Percentiles rank a stretch among this genome's conserved stretches.
These are phyloP conservation scores for Hermaeophaga mercurialis DNA, from an alignment of 2,888 invertebrate genomes.

Conservation along the genomic window DNA sequence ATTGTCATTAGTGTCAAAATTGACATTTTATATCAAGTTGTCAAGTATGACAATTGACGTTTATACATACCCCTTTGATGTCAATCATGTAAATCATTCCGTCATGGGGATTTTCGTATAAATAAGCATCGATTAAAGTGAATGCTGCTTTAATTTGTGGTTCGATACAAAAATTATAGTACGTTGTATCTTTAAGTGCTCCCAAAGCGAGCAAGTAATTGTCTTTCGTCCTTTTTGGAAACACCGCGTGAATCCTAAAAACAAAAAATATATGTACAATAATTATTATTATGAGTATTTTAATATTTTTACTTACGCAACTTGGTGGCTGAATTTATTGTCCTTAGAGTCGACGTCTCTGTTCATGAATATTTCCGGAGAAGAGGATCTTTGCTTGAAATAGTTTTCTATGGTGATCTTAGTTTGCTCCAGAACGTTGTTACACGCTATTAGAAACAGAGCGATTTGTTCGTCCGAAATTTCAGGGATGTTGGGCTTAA, in stretches of 20 bases:
- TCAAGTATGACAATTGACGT: neutral
- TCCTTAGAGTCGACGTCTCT: slow-evolving; percentile 57
- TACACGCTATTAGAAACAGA: slow-evolving; percentile 70
- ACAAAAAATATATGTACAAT: neutral
- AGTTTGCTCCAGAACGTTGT: slow-evolving; percentile 64
- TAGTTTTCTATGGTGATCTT: slow-evolving; percentile 68
- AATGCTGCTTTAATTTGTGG: slow-evolving; percentile 40
- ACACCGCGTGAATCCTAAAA: slow-evolving; percentile 39
- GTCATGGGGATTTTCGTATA: slow-evolving; percentile 39
- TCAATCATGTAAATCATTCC: slow-evolving; percentile 41
- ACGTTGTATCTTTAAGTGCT: slow-evolving; percentile 42
- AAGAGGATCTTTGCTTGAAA: slow-evolving; percentile 63
- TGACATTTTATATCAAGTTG: neutral
- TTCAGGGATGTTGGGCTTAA: slow-evolving; percentile 44
- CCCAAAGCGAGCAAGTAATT: slow-evolving; percentile 39
- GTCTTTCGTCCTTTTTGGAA: slow-evolving; percentile 44
- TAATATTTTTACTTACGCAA: slow-evolving; percentile 59
- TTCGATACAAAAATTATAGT: slow-evolving; percentile 44
- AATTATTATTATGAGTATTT: too few relatives aligned
- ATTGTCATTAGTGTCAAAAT: too few relatives aligned
- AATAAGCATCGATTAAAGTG: slow-evolving; percentile 34
- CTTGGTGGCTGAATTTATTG: slow-evolving; percentile 58
- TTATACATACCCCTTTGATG: slow-evolving; percentile 42
- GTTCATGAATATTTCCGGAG: slow-evolving; percentile 68
- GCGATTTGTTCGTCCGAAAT: slow-evolving; percentile 66